Percentiles rank a stretch among this genome's conserved stretches.
These are phyloP conservation scores for Nerophis ophidion DNA, from an alignment of 2,113 vertebrate genomes.

Conservation along the genomic window DNA sequence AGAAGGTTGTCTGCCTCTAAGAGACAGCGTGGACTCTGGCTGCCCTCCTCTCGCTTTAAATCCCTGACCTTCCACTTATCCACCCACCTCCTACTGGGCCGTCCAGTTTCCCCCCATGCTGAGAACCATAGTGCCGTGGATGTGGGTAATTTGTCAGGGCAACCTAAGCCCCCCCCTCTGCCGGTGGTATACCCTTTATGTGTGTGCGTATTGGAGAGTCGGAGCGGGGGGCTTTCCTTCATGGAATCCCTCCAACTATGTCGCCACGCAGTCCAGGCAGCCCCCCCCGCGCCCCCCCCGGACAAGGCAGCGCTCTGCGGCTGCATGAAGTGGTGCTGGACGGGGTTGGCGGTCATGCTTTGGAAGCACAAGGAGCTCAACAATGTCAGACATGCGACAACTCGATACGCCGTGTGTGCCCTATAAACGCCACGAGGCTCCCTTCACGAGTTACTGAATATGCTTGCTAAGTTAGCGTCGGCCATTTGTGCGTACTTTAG, in stretches of 20 bases:
- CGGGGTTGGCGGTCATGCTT: conserved; percentile 11
- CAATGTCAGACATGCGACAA: not conserved
- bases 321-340: conserved; percentile 23
- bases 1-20: not conserved
- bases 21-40: conserved; percentile 36
- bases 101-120: conserved; percentile 46
- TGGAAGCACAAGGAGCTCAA: not conserved
- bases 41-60: conserved; percentile 35
- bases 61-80: conserved; percentile 56
- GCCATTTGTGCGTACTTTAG: too few relatives aligned
- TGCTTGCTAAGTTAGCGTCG: too few relatives aligned
- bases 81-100: conserved; percentile 40
- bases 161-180: conserved; percentile 51
- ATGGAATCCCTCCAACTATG: conserved; percentile 45
- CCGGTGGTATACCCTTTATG: conserved; percentile 22
- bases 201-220: conserved; percentile 34
- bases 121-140: conserved; percentile 45
- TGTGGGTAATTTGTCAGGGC: conserved; percentile 68
- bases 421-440: not conserved
- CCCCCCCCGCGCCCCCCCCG: conserved; percentile 38
- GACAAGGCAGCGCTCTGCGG: conserved; percentile 44
- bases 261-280: conserved; percentile 44
- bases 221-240: conserved; percentile 27
- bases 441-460: not conserved
- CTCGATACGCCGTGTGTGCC: not conserved